These are phyloP conservation scores for Chorisops tibialis DNA, from an alignment of 2,888 invertebrate genomes.

Conservation along the genomic window DNA sequence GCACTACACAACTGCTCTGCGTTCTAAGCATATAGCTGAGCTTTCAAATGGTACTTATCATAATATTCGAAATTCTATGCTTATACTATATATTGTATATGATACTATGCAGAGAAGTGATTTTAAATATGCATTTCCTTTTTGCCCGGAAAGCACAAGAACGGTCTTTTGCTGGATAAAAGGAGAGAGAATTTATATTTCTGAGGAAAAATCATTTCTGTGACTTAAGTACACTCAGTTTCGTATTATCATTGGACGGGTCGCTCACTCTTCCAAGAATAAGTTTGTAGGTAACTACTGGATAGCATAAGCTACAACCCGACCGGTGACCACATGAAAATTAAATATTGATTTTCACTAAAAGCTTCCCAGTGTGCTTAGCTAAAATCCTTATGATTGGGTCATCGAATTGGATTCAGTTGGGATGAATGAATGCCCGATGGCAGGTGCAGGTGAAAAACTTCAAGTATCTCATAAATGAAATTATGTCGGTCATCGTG, in stretches of 20 bases:
- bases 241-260: neutral
- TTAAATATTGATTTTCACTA: slow-evolving; percentile 22
- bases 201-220: neutral
- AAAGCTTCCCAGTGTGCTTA: slow-evolving; percentile 13
- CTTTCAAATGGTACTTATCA: neutral
- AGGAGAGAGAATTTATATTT: no score
- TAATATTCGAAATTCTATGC: neutral
- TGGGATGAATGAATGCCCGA: slow-evolving; percentile 3
- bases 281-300: neutral
- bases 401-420: neutral
- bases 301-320: neutral
- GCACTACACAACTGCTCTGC: no score
- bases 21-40: neutral
- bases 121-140: neutral
- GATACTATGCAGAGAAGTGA: neutral
- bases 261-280: neutral
- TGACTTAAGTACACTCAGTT: neutral
- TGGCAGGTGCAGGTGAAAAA: slow-evolving; percentile 22
- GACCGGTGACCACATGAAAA: slow-evolving; percentile 17
- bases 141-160: neutral
- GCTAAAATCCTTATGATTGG: slow-evolving; percentile 7
- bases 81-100: neutral
- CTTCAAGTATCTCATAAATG: slow-evolving; percentile 24
- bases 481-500: slow-evolving; percentile 22
- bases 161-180: neutral